Percentiles rank a stretch among this genome's conserved stretches.
phyloP scores from a whole-genome alignment of 1,140 invertebrate species.

The Penaeus chinensis region DNA sequence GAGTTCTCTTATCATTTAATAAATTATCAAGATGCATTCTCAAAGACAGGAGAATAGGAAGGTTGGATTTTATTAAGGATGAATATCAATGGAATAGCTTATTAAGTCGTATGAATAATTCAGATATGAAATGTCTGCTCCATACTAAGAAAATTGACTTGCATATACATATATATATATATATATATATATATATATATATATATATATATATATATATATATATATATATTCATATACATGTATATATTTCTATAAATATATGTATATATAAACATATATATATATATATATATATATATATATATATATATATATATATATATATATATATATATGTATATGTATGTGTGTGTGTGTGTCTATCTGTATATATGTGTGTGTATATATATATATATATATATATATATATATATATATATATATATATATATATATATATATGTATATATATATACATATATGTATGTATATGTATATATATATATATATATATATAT shows the following conservation, averaged over 20 bases:
- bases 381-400: background rate
- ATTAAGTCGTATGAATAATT: too few species aligned
- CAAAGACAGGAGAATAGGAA: too few species aligned
- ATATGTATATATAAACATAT: background rate
- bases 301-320: constrained; percentile 3
- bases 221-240: background rate
- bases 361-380: background rate
- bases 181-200: too few species aligned
- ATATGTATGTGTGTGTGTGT: background rate
- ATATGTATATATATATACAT: background rate
- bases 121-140: too few species aligned
- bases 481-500: constrained; percentile 14
- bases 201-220: too few species aligned
- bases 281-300: background rate
- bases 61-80: too few species aligned
- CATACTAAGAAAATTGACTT: too few species aligned
- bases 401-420: background rate
- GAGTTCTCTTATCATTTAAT: too few species aligned
- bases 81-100: too few species aligned
- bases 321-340: constrained; percentile 2
- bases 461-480: background rate
- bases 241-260: background rate
- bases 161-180: too few species aligned
- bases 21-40: too few species aligned
- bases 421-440: background rate